These are phyloP conservation scores for Alethe diademata DNA, from an alignment of 2,113 vertebrate species.

Conservation along the genomic window DNA sequence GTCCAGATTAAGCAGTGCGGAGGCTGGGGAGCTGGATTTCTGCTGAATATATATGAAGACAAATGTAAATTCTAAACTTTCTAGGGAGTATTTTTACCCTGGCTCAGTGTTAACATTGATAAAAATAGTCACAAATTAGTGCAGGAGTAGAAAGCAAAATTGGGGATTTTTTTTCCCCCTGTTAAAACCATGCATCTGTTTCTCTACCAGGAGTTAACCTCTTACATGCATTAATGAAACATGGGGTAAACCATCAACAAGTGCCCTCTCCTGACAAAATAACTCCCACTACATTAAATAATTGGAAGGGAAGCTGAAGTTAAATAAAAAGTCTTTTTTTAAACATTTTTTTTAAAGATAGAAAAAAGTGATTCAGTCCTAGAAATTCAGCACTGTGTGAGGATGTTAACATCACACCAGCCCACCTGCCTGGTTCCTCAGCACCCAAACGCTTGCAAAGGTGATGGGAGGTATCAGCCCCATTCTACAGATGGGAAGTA, in stretches of 20 bases:
- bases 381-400: background rate
- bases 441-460: background rate
- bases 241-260: background rate
- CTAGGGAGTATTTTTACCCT: conserved; percentile 66
- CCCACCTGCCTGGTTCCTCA: background rate
- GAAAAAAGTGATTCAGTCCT: background rate
- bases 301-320: background rate
- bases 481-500: background rate
- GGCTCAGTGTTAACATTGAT: conserved; percentile 52
- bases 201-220: conserved; percentile 25
- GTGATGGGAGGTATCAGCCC: background rate
- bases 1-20: conserved; percentile 42
- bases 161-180: background rate
- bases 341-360: background rate
- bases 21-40: conserved; percentile 35
- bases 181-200: conserved; percentile 1
- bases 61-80: conserved; percentile 68
- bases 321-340: background rate
- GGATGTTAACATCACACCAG: background rate
- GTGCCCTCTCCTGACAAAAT: conserved; percentile 7
- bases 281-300: background rate
- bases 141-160: conserved; percentile 59
- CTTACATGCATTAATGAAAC: background rate
- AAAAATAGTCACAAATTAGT: conserved; percentile 71
- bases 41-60: conserved; percentile 61